Conservation (phyloP, 2,888 invertebrate genomes). For the Callimorpha dominula region DNA sequence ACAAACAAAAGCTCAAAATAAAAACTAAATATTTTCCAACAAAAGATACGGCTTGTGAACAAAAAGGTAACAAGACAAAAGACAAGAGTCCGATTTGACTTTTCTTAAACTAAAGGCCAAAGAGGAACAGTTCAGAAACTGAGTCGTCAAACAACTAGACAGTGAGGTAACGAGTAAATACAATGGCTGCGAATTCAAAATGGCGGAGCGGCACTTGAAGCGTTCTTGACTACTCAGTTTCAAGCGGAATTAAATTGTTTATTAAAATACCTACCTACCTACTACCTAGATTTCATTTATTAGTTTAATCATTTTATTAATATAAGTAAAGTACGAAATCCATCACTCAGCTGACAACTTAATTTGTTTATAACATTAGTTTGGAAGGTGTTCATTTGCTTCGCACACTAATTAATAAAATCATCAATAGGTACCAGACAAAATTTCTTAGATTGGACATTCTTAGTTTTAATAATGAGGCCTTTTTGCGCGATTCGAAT, state of each 20-base stretch:
- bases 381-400: too few relatives aligned
- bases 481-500: too few relatives aligned
- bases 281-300: too few relatives aligned
- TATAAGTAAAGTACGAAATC: too few relatives aligned
- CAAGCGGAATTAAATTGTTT: neutral
- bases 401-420: too few relatives aligned
- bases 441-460: too few relatives aligned
- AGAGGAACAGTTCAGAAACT: constrained; percentile 15
- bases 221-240: neutral
- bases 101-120: constrained; percentile 15
- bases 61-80: constrained; percentile 21
- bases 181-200: constrained; percentile 2
- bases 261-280: too few relatives aligned
- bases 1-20: constrained; percentile 24
- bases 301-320: too few relatives aligned
- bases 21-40: constrained; percentile 20
- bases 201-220: neutral
- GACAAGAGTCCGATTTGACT: constrained; percentile 18
- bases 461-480: too few relatives aligned
- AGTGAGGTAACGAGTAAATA: constrained; percentile 12
- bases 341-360: too few relatives aligned
- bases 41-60: constrained; percentile 7
- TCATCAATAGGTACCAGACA: too few relatives aligned
- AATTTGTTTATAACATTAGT: too few relatives aligned
- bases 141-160: constrained; percentile 17